Evolutionary conservation across 2,113 vertebrate species (phyloP).

Genomic region (Petrocephalus zakoni): DNA sequence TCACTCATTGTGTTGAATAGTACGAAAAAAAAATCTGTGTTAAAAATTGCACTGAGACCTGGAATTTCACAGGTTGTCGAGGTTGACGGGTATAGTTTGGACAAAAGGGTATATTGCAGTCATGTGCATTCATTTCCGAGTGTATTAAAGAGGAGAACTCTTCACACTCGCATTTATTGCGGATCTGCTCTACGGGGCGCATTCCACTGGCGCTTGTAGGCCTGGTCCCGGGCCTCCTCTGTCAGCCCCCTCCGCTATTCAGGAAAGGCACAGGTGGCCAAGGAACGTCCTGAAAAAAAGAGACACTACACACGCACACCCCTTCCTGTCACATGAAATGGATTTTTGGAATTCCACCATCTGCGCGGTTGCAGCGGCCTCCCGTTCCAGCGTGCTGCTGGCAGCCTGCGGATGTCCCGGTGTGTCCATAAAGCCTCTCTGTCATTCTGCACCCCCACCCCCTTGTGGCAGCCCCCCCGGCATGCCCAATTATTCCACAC

Average conservation of each 20-base stretch:
- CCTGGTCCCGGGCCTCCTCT: neutral
- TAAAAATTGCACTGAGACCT: neutral
- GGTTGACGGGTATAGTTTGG: neutral
- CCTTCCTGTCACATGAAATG: neutral
- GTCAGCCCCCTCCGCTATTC: neutral
- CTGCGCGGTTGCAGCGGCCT: neutral
- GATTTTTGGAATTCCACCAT: neutral
- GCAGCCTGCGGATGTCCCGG: neutral
- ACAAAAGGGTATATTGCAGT: neutral
- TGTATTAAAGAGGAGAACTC: neutral
- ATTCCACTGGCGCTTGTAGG: neutral
- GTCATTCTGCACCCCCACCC: neutral
- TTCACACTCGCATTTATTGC: constrained; percentile 6
- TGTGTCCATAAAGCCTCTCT: neutral
- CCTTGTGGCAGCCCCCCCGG: neutral
- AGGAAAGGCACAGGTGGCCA: constrained; percentile 8
- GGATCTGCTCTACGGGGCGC: neutral
- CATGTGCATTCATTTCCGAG: neutral
- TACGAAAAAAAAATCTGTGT: neutral
- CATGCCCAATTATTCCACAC: neutral
- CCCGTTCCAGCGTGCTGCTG: neutral
- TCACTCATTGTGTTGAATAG: constrained; percentile 4
- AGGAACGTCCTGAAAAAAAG: constrained; percentile 10
- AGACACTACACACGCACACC: neutral
- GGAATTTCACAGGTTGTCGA: constrained; percentile 17